A percentile compares a stretch with the other conserved stretches of the same genome.
phyloP scores from a whole-genome alignment of 2,888 invertebrate species.

The Macrosiphum euphorbiae region DNA sequence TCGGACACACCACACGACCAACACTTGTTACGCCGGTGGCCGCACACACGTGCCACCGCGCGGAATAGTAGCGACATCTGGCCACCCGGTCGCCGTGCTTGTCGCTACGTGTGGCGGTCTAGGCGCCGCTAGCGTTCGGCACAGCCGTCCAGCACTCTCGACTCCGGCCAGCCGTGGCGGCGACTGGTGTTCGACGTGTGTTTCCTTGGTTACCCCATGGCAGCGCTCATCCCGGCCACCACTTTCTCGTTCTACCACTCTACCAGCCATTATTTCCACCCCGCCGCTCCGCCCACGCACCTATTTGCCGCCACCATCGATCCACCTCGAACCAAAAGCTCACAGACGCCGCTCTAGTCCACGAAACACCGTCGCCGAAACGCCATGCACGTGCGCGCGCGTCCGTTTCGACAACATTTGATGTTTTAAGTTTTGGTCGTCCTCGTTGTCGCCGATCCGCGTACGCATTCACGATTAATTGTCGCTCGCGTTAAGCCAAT shows the following conservation, averaged over 20 bases:
- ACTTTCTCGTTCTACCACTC: background rate
- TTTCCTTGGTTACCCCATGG: conserved; percentile 56
- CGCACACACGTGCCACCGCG: conserved; percentile 36
- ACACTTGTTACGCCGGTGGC: conserved; percentile 58
- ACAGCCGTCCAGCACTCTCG: background rate
- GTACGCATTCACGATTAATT: background rate
- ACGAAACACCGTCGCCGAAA: conserved; percentile 38
- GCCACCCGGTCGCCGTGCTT: background rate
- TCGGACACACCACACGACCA: background rate
- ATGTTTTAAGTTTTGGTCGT: conserved; percentile 2
- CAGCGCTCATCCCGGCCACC: conserved; percentile 27
- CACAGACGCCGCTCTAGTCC: conserved; percentile 43
- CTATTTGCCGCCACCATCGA: conserved; percentile 56
- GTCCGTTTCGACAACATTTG: background rate
- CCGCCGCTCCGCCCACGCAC: background rate
- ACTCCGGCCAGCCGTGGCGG: background rate
- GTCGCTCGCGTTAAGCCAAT: background rate
- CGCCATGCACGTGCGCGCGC: conserved; percentile 2
- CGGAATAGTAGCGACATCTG: conserved; percentile 44
- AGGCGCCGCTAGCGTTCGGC: conserved; percentile 31
- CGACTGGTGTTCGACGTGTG: conserved; percentile 25
- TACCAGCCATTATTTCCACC: background rate
- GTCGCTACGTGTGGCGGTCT: background rate
- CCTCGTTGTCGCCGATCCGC: background rate
- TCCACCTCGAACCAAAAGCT: conserved; percentile 33